Evolutionary conservation across 2,113 vertebrate species (phyloP).

Genomic region (Heptranchias perlo): DNA sequence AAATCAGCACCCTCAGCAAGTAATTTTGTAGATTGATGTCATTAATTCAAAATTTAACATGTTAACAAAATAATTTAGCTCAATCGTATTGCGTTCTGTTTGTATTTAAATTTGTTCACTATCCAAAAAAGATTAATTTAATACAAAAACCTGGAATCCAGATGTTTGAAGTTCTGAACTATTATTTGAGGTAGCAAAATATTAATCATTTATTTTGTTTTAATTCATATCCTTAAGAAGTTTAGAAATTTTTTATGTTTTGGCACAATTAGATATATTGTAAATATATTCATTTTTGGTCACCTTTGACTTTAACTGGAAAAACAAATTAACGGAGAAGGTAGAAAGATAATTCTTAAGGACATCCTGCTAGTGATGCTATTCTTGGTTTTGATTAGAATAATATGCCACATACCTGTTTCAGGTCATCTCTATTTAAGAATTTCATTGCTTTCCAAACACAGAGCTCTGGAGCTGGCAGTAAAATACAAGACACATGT

Average conservation of each 20-base stretch:
- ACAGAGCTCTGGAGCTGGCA: slow-evolving; percentile 89
- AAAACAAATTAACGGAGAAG: background rate
- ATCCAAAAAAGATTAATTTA: background rate
- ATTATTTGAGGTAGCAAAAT: background rate
- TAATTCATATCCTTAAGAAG: background rate
- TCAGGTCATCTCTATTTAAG: background rate
- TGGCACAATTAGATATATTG: background rate
- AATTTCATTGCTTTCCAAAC: background rate
- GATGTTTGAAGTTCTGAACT: background rate
- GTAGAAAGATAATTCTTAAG: background rate
- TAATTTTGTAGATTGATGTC: background rate
- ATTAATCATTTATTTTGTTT: background rate
- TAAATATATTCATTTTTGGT: background rate
- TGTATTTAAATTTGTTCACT: background rate
- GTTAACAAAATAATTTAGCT: background rate
- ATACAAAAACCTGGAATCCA: background rate
- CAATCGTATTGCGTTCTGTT: background rate
- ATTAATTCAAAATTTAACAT: background rate
- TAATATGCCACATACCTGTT: background rate
- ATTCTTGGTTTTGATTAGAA: background rate
- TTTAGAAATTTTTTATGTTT: background rate
- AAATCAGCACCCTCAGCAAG: background rate
- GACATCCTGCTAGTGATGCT: background rate
- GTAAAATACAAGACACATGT: slow-evolving; percentile 97
- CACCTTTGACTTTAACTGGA: background rate